These are phyloP conservation scores for Drosophila sp. DNA, from an alignment of 1,140 invertebrate genomes.

Conservation along the genomic window DNA sequence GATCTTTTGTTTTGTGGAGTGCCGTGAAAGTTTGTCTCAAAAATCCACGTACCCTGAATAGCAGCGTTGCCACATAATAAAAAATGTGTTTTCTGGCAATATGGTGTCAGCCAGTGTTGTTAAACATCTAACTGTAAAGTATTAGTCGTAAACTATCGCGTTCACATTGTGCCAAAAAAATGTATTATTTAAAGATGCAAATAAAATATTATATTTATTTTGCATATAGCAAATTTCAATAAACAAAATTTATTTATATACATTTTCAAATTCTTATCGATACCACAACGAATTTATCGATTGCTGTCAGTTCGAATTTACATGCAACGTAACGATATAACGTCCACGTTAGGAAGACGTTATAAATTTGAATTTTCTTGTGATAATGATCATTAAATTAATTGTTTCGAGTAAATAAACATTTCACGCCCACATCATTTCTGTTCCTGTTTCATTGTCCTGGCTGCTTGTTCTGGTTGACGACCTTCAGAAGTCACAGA, in stretches of 20 bases:
- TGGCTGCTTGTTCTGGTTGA: slow-evolving; percentile 11
- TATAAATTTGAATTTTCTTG: not conserved
- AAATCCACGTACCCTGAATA: slow-evolving; percentile 41
- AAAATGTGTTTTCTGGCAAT: no score
- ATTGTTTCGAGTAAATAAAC: slow-evolving; percentile 6
- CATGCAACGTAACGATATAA: not conserved
- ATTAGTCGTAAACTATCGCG: no score
- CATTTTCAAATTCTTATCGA: no score
- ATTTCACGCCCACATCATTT: slow-evolving; percentile 16
- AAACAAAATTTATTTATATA: no score
- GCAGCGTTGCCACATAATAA: no score
- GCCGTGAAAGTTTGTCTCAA: slow-evolving; percentile 29
- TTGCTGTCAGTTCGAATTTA: not conserved
- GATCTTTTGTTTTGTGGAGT: slow-evolving; percentile 13
- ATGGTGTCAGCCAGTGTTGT: no score
- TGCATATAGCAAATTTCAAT: no score
- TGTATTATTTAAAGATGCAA: no score
- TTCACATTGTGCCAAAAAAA: no score
- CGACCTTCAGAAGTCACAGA: slow-evolving; percentile 12
- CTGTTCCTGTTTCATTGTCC: slow-evolving; percentile 22
- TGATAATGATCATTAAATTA: not conserved
- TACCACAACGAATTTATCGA: not conserved
- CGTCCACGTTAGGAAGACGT: not conserved
- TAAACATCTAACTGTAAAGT: no score
- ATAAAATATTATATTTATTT: no score